These are phyloP conservation scores for Labeo rohita DNA, from an alignment of 2,113 vertebrate genomes.

Conservation along the genomic window DNA sequence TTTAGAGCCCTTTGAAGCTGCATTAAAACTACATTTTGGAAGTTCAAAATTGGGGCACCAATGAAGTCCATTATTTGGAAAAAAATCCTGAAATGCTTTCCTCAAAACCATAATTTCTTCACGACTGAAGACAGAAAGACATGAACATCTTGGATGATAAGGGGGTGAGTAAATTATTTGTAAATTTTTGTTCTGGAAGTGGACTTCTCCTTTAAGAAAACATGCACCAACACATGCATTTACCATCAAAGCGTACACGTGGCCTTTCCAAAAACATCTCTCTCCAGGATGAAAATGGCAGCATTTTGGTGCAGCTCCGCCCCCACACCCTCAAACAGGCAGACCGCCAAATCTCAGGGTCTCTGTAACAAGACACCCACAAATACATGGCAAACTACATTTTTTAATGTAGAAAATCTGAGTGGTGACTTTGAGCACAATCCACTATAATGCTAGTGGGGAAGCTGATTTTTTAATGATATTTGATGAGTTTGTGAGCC, in stretches of 20 bases:
- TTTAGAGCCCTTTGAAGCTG: too few relatives aligned
- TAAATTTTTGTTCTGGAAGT: too few relatives aligned
- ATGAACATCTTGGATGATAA: too few relatives aligned
- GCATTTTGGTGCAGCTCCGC: slow-evolving; percentile 87
- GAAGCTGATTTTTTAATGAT: not conserved
- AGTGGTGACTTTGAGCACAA: not conserved
- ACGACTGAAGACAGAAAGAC: too few relatives aligned
- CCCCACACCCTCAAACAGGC: slow-evolving; percentile 96
- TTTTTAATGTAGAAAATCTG: not conserved
- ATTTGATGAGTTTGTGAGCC: slow-evolving; percentile 1
- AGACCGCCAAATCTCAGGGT: slow-evolving; percentile 95
- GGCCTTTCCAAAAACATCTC: slow-evolving; percentile 96
- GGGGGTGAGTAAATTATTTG: too few relatives aligned
- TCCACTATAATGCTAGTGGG: not conserved
- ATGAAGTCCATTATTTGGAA: too few relatives aligned
- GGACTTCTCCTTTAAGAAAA: too few relatives aligned
- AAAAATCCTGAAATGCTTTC: too few relatives aligned
- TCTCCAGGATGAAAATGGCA: slow-evolving; percentile 91
- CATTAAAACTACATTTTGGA: too few relatives aligned
- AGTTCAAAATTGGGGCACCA: too few relatives aligned
- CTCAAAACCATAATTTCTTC: too few relatives aligned
- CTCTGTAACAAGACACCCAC: slow-evolving; percentile 74
- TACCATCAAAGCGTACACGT: slow-evolving; percentile 95
- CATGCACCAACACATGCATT: slow-evolving; percentile 10
- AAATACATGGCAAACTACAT: not conserved